These are phyloP conservation scores for Pseudomyrmex pallidus DNA, from an alignment of 1,140 invertebrate species.

Conservation along the genomic window DNA sequence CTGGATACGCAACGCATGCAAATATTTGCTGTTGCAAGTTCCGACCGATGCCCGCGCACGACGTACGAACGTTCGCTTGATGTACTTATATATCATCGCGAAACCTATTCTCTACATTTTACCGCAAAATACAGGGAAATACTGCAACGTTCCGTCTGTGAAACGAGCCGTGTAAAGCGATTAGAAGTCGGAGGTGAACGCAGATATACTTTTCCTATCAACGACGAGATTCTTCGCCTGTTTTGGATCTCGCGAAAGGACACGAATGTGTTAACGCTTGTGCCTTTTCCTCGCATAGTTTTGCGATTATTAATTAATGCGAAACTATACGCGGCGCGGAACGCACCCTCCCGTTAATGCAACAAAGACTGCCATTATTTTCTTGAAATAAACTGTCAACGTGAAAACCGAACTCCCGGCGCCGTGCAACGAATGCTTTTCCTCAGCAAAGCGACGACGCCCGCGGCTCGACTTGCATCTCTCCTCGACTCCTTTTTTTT, in stretches of 20 bases:
- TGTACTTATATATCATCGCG: slow-evolving; percentile 35
- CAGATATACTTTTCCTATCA: slow-evolving; percentile 36
- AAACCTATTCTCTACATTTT: slow-evolving; percentile 41
- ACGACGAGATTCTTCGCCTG: slow-evolving; percentile 2
- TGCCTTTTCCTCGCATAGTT: slow-evolving; percentile 59
- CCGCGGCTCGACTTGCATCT: slow-evolving; percentile 58
- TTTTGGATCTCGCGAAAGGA: not conserved
- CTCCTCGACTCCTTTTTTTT: slow-evolving; percentile 2
- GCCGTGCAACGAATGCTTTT: slow-evolving; percentile 41
- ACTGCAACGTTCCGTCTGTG: slow-evolving; percentile 1
- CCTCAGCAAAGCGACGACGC: slow-evolving; percentile 57
- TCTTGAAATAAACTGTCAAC: slow-evolving; percentile 69
- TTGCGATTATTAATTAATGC: slow-evolving; percentile 73
- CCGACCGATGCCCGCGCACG: not conserved
- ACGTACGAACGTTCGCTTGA: not conserved
- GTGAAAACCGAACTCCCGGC: slow-evolving; percentile 24
- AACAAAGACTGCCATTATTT: slow-evolving; percentile 34
- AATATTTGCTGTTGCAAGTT: slow-evolving; percentile 44
- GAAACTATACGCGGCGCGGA: slow-evolving; percentile 54
- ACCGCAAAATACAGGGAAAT: not conserved
- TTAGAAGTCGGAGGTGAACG: slow-evolving; percentile 14
- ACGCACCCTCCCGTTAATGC: not conserved
- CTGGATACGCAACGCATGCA: slow-evolving; percentile 5
- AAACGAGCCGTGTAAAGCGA: slow-evolving; percentile 38
- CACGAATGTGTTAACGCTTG: not conserved